Conservation (phyloP, 2,113 vertebrate species). For the Nycticebus coucang region DNA sequence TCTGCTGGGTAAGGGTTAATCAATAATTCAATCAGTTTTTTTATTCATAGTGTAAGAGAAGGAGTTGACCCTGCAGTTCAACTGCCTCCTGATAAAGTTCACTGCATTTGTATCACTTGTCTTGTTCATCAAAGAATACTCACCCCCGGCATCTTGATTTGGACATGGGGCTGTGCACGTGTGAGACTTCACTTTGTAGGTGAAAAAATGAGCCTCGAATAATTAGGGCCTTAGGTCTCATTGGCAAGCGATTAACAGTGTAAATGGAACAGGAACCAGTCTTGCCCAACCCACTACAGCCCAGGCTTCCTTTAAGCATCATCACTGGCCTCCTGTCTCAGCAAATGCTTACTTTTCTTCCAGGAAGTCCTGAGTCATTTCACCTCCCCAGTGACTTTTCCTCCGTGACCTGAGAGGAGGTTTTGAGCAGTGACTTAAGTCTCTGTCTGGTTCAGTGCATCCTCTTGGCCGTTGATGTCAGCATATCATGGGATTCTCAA, state of each 20-base stretch:
- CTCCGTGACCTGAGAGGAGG: neutral
- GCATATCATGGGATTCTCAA: neutral
- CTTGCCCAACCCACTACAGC: neutral
- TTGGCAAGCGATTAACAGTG: neutral
- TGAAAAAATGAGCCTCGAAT: neutral
- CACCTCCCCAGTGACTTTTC: neutral
- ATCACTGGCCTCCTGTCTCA: neutral
- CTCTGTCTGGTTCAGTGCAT: neutral
- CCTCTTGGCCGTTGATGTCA: neutral
- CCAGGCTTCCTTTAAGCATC: neutral
- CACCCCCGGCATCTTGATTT: neutral
- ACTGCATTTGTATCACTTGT: neutral
- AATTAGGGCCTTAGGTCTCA: neutral
- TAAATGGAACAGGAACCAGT: neutral
- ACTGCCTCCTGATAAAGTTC: neutral
- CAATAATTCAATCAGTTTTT: neutral
- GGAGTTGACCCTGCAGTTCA: neutral
- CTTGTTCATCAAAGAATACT: neutral
- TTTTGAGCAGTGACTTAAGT: neutral
- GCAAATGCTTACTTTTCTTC: neutral
- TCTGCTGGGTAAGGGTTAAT: neutral
- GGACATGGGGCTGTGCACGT: accelerated
- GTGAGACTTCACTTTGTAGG: neutral
- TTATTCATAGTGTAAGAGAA: neutral
- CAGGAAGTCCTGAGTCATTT: conserved; percentile 5